Evolutionary conservation across 2,113 vertebrate species (phyloP).

Genomic region (Thymallus thymallus): DNA sequence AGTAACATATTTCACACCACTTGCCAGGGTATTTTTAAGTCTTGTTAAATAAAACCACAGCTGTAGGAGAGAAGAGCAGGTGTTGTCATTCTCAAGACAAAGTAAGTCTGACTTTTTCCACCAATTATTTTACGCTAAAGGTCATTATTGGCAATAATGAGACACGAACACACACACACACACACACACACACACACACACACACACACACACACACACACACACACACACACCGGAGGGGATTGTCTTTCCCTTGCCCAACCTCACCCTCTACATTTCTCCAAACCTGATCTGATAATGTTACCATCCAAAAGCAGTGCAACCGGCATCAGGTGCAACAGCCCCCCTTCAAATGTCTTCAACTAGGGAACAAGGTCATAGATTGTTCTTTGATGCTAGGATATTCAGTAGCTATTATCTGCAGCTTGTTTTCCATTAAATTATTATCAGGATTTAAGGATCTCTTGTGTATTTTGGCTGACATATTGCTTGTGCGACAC

Average conservation of each 20-base stretch:
- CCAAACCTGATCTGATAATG: conserved; percentile 36
- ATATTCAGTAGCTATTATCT: neutral
- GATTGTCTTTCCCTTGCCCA: conserved; percentile 54
- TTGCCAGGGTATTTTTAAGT: neutral
- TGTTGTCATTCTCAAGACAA: neutral
- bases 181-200: too few relatives aligned
- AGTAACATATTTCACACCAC: neutral
- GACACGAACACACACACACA: too few relatives aligned
- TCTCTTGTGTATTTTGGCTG: neutral
- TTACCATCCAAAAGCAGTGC: conserved; percentile 50
- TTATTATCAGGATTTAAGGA: neutral
- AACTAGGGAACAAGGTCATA: conserved; percentile 38
- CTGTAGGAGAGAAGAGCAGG: neutral
- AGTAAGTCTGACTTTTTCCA: neutral
- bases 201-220: conserved; percentile 13
- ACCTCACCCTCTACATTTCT: conserved; percentile 41
- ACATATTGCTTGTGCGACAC: too few relatives aligned
- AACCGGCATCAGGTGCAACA: conserved; percentile 42
- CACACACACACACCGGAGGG: conserved; percentile 11
- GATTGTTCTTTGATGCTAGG: conserved; percentile 2
- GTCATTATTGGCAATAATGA: neutral
- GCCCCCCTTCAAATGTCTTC: conserved; percentile 18
- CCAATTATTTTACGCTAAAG: neutral
- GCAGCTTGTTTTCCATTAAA: neutral
- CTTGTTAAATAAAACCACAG: neutral